Evolutionary conservation across 2,888 invertebrate species (phyloP).

Genomic region (Nemurella pictetii): DNA sequence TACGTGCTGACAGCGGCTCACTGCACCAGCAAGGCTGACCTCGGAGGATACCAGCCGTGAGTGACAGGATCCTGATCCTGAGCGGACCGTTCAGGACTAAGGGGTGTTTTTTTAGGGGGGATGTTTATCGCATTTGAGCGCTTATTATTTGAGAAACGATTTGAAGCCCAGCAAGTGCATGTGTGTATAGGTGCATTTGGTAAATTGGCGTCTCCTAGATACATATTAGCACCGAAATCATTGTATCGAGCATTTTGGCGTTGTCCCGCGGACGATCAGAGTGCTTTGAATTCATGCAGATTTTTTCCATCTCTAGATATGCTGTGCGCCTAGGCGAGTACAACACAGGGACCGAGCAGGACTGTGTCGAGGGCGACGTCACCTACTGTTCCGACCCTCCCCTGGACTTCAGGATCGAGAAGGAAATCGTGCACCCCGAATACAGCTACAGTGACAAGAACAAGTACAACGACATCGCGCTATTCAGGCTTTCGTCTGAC

Average conservation of each 20-base stretch:
- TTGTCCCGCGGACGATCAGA: no score
- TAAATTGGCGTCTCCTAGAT: no score
- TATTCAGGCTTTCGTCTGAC: slow-evolving; percentile 62
- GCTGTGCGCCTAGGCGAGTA: slow-evolving; percentile 68
- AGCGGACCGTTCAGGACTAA: no score
- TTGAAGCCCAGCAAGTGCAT: no score
- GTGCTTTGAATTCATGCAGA: no score
- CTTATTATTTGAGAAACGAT: no score
- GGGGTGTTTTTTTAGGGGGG: no score
- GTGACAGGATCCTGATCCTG: slow-evolving; percentile 11
- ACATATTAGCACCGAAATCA: no score
- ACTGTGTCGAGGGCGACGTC: slow-evolving; percentile 55
- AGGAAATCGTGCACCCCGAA: slow-evolving; percentile 65
- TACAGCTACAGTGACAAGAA: slow-evolving; percentile 62
- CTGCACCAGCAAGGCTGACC: slow-evolving; percentile 32
- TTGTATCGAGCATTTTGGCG: no score
- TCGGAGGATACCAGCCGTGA: slow-evolving; percentile 27
- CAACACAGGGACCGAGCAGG: slow-evolving; percentile 62
- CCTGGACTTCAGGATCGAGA: slow-evolving; percentile 64
- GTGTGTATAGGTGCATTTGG: no score
- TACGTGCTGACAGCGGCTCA: slow-evolving; percentile 41
- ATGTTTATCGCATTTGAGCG: no score
- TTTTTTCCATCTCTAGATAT: no score
- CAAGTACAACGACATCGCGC: slow-evolving; percentile 72
- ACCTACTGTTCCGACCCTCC: slow-evolving; percentile 61